Percentiles rank a stretch among this genome's conserved stretches.
Conservation (phyloP, 92 coral and sea anemone genomes). For the Anthopleura xanthogrammica region DNA sequence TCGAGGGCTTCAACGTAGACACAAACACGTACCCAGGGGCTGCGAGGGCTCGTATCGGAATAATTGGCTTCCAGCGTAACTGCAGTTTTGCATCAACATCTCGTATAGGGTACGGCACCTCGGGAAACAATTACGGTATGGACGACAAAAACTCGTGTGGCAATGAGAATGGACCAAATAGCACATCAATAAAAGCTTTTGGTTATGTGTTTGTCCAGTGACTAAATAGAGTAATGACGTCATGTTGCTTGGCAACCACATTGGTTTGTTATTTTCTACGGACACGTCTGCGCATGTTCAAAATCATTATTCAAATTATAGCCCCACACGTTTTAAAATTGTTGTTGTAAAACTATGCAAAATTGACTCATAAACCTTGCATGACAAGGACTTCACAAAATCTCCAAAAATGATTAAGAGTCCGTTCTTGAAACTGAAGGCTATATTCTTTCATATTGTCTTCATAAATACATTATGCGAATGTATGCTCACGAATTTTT, state of each 20-base stretch:
- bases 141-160: constrained; percentile 41
- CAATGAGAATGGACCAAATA: constrained; percentile 35
- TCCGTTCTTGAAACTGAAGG: no score
- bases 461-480: no score
- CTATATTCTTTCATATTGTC: no score
- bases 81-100: constrained; percentile 34
- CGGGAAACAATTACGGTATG: constrained; percentile 44
- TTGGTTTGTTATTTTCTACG: neutral
- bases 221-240: neutral
- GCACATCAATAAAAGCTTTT: constrained; percentile 26
- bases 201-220: constrained; percentile 42
- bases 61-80: constrained; percentile 27
- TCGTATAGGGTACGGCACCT: constrained; percentile 54
- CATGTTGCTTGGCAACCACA: neutral
- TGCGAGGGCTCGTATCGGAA: constrained; percentile 52
- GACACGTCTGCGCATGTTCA: neutral
- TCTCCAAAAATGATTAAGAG: no score
- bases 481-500: no score
- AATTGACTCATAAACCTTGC: no score
- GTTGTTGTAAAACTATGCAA: no score
- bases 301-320: no score
- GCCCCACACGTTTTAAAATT: no score
- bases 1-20: constrained; percentile 19
- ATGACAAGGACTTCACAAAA: no score
- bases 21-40: neutral